Percentiles rank a stretch among this genome's conserved stretches.
Evolutionary conservation across 2,888 invertebrate genomes (phyloP).

Genomic region (Parnassius glacialis): DNA sequence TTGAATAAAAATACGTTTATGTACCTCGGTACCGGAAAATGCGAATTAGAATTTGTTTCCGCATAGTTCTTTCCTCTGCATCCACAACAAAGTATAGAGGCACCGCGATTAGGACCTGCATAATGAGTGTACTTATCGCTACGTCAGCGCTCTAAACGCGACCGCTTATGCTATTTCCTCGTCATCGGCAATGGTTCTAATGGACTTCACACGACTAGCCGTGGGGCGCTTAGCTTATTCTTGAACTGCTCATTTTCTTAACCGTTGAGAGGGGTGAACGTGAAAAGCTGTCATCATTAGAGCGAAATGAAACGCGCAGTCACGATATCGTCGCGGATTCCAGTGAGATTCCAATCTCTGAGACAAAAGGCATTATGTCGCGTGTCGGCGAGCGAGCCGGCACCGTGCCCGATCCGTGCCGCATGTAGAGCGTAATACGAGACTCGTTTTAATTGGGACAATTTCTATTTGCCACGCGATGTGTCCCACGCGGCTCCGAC

Average conservation of each 20-base stretch:
- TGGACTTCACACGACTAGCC: slow-evolving; percentile 53
- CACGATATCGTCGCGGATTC: slow-evolving; percentile 31
- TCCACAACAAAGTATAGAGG: slow-evolving; percentile 24
- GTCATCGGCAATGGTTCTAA: slow-evolving; percentile 47
- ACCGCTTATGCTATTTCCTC: slow-evolving; percentile 46
- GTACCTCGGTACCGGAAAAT: too few relatives aligned
- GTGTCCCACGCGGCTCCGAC: slow-evolving; percentile 33
- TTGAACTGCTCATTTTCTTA: slow-evolving; percentile 47
- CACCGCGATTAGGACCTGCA: slow-evolving; percentile 43
- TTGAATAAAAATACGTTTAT: too few relatives aligned
- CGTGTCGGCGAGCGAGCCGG: slow-evolving; percentile 43
- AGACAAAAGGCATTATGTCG: slow-evolving; percentile 53
- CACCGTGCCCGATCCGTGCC: slow-evolving; percentile 29
- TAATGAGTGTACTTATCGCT: slow-evolving; percentile 38
- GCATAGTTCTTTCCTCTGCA: slow-evolving; percentile 26
- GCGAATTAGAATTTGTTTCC: slow-evolving; percentile 39
- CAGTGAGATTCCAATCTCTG: slow-evolving; percentile 28
- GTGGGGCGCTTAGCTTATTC: slow-evolving; percentile 43
- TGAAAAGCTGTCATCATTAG: slow-evolving; percentile 41
- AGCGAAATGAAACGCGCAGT: slow-evolving; percentile 30
- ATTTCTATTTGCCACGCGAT: slow-evolving; percentile 60
- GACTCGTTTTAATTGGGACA: slow-evolving; percentile 60
- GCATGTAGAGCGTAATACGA: slow-evolving; percentile 56
- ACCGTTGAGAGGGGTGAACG: slow-evolving; percentile 34
- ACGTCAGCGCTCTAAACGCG: slow-evolving; percentile 43